Base-by-base conservation (phyloP, 2,888 invertebrate genomes). In the Apotomis betuletana region DNA sequence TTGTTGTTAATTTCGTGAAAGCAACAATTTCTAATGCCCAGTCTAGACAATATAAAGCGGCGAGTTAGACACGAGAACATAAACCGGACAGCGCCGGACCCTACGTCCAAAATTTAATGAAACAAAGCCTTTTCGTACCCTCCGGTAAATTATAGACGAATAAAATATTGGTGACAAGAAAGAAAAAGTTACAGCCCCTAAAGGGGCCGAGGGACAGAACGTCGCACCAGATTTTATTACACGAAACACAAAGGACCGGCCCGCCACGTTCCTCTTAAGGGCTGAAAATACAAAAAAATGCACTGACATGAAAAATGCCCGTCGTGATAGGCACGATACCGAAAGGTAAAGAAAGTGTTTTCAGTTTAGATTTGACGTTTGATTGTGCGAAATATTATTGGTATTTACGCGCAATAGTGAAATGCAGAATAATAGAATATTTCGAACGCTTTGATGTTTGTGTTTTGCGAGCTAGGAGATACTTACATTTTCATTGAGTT, bases 181-280 rank as follows among this genome's bases (percentile, higher is more conserved):
- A 85, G 86, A 86, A 87, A 75, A 89, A 90, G 89, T 90, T 88
- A 89, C 88, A 77, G 83, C 81, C 83, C 83, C 84, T 89, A 87
- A 89, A 90, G 89, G 89, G 85, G 81, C 82, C 80, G 77, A 80
- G 86, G 85, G 87, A 85, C 79, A 77, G 81, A 79, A 80, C 82
- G 86, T 86, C 87, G 85, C 83, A 82, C 80, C 81, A 87, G 89
- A 87, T 90, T 91, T 91, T 91, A 90, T 91, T 90, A 89, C 87
- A 77, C 75, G 74, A 78, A 84, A 82, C 81, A 88, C 87, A 87
- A 89, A 86, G 85, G 85, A 83, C 82, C 5, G 38, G 6, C 64
- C 79, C 79, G 83, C 84, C 83, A 81, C 81, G 81, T 79, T 80
- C 83, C 82, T 81, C 87, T 85, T 84, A 79, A 78, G 84, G 84